phyloP scores from a whole-genome alignment of 2,888 invertebrate species.

The Xanthia icteritia region DNA sequence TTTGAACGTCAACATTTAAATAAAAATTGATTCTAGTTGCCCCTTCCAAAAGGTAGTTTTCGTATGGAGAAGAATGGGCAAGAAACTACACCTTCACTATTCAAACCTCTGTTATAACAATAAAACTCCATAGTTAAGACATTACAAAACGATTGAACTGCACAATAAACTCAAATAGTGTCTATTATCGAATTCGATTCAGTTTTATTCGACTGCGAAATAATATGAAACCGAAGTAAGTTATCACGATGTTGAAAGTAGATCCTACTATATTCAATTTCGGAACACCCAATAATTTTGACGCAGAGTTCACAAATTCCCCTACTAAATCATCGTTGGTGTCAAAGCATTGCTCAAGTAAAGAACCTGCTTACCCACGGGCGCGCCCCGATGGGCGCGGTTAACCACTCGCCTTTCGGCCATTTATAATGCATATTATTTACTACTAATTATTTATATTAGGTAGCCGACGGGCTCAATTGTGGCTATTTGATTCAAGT shows the following conservation, averaged over 20 bases:
- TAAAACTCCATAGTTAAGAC: conserved; percentile 7
- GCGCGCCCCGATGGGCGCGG: conserved; percentile 59
- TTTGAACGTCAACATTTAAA: no score
- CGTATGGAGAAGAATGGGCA: no score
- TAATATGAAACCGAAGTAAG: background rate
- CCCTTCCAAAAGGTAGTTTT: no score
- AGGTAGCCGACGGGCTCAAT: conserved; percentile 39
- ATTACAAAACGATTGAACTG: conserved; percentile 12
- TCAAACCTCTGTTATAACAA: conserved; percentile 11
- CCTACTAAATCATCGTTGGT: conserved; percentile 60
- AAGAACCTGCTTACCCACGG: conserved; percentile 48
- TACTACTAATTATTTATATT: conserved; percentile 58
- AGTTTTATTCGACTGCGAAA: conserved; percentile 18
- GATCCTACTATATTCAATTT: background rate
- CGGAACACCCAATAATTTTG: conserved; percentile 14
- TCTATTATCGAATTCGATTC: conserved; percentile 11
- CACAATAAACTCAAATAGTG: conserved; percentile 7
- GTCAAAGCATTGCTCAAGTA: conserved; percentile 50
- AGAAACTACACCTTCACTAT: conserved; percentile 32
- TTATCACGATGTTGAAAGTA: conserved; percentile 1
- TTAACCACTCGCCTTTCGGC: conserved; percentile 44
- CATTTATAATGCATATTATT: conserved; percentile 52
- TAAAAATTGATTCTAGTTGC: no score
- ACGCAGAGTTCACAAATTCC: conserved; percentile 46
- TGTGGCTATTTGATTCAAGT: conserved; percentile 47